These are phyloP conservation scores for Oasisia sp. DNA, from an alignment of 2,888 invertebrate species.

Conservation along the genomic window DNA sequence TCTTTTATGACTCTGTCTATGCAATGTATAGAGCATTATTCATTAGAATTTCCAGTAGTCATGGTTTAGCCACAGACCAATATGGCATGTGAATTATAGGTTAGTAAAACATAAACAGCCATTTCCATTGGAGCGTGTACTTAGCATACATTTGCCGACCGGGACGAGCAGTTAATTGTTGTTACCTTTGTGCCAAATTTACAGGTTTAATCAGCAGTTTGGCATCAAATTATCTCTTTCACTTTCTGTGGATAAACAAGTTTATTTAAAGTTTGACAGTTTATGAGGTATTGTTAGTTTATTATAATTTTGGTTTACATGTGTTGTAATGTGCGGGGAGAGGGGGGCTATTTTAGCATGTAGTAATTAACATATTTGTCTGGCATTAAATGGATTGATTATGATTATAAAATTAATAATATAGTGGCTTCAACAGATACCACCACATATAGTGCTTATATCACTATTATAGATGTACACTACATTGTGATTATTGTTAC, in stretches of 20 bases:
- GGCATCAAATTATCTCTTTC: neutral
- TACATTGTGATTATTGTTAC: too few species aligned
- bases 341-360: too few species aligned
- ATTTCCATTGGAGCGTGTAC: neutral
- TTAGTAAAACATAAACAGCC: neutral
- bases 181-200: neutral
- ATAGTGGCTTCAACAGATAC: too few species aligned
- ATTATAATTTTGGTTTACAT: neutral
- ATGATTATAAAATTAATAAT: too few species aligned
- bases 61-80: neutral
- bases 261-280: neutral
- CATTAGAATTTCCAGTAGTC: constrained; percentile 1
- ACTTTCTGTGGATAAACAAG: neutral
- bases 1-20: neutral
- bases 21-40: neutral
- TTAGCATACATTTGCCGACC: neutral
- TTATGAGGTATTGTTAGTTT: neutral
- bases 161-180: neutral
- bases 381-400: too few species aligned
- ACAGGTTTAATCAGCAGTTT: neutral
- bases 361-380: too few species aligned
- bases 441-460: too few species aligned
- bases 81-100: constrained; percentile 1
- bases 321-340: too few species aligned
- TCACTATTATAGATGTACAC: too few species aligned